These are phyloP conservation scores for Paguma larvata DNA, from an alignment of 2,797 vertebrate genomes.

Conservation along the genomic window DNA sequence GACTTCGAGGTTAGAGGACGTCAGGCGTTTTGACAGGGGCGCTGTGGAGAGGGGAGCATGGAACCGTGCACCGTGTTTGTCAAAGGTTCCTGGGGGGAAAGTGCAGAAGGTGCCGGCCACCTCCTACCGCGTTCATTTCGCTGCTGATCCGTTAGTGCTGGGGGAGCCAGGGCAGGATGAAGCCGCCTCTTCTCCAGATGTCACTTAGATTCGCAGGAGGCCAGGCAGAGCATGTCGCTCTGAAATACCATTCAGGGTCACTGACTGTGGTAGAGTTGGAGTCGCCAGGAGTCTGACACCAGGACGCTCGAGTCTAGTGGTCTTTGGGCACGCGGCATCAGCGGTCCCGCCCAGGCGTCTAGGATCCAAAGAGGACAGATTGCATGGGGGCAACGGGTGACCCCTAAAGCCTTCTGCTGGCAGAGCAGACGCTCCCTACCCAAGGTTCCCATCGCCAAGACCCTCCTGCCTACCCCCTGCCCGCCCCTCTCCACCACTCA, in stretches of 20 bases:
- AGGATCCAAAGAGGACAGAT: not conserved
- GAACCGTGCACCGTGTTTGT: not conserved
- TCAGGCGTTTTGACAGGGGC: not conserved
- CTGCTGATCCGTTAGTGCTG: not conserved
- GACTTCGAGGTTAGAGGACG: not conserved
- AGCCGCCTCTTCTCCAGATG: not conserved
- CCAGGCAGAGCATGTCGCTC: not conserved
- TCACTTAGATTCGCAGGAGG: not conserved
- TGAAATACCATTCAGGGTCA: not conserved
- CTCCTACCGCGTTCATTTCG: too few relatives aligned
- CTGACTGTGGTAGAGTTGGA: not conserved
- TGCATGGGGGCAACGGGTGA: rapidly evolving
- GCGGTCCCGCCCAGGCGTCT: not conserved
- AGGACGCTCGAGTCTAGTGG: not conserved
- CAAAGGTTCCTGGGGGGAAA: not conserved
- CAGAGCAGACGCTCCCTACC: too few relatives aligned
- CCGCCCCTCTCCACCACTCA: not conserved
- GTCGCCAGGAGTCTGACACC: not conserved
- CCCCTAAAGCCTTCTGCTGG: not conserved
- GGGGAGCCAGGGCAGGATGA: not conserved
- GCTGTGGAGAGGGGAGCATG: not conserved
- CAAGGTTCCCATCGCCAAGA: not conserved
- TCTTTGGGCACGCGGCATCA: not conserved
- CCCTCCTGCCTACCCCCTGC: too few relatives aligned
- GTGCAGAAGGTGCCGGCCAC: not conserved